phyloP scores from a whole-genome alignment of 2,888 invertebrate genomes.

The Mimas tiliae region DNA sequence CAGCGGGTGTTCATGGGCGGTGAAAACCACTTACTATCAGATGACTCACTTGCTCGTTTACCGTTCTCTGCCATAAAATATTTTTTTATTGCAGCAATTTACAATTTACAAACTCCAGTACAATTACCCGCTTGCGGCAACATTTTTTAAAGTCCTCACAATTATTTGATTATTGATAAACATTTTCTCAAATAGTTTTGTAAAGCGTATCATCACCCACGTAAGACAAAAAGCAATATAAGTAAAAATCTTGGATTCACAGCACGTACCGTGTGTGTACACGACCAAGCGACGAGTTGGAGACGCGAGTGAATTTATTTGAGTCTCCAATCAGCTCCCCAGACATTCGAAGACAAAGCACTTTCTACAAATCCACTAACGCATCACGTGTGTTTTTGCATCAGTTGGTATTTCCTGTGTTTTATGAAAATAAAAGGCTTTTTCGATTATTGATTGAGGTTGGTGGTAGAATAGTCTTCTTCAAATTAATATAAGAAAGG shows the following conservation, averaged over 20 bases:
- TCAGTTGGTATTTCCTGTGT: conserved; percentile 25
- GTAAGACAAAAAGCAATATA: conserved; percentile 26
- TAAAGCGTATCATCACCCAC: conserved; percentile 12
- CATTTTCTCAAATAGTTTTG: background rate
- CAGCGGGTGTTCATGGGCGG: no score
- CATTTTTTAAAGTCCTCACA: no score
- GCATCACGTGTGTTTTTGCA: conserved; percentile 38
- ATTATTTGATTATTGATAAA: no score
- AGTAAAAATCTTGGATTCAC: conserved; percentile 45
- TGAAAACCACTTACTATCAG: no score
- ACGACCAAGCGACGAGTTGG: conserved; percentile 45
- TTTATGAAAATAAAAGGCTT: background rate
- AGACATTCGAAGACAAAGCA: conserved; percentile 66
- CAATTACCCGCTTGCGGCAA: no score
- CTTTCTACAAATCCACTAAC: conserved; percentile 54
- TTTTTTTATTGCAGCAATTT: no score
- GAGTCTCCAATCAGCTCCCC: conserved; percentile 73
- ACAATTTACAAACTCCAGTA: no score
- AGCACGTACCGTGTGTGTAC: conserved; percentile 50
- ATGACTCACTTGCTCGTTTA: no score
- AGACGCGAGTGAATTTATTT: conserved; percentile 66
- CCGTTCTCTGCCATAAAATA: no score
- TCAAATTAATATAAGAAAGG: no score
- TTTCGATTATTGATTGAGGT: background rate
- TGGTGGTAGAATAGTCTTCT: background rate